phyloP scores from a whole-genome alignment of 2,113 vertebrate genomes.

The Antigone vipio region DNA sequence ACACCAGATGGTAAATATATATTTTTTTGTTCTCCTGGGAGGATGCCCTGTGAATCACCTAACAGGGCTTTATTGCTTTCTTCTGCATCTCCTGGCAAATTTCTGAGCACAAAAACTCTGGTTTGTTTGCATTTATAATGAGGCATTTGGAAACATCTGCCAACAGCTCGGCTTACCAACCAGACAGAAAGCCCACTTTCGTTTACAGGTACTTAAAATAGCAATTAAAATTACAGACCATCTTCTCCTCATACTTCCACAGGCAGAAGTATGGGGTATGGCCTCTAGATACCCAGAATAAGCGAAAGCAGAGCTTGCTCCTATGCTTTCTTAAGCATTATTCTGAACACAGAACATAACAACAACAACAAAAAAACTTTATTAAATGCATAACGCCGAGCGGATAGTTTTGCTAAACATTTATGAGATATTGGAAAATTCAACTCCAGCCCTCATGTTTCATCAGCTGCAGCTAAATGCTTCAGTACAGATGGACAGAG shows the following conservation, averaged over 20 bases:
- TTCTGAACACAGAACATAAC: background rate
- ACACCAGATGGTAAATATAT: constrained; percentile 30
- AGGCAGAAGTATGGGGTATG: background rate
- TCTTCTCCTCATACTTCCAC: background rate
- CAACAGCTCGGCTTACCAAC: background rate
- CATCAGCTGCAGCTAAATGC: background rate
- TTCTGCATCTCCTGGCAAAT: constrained; percentile 35
- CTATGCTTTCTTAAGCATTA: background rate
- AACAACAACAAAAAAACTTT: background rate
- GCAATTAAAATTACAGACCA: background rate
- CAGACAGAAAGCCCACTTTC: background rate
- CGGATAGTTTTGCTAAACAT: background rate
- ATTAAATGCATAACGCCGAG: background rate
- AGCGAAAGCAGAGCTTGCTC: background rate
- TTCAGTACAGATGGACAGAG: background rate
- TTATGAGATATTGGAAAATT: constrained; percentile 38
- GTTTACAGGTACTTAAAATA: background rate
- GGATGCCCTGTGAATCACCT: constrained; percentile 29
- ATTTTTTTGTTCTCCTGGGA: background rate
- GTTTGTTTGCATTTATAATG: constrained; percentile 7
- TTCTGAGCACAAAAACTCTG: background rate
- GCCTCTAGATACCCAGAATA: background rate
- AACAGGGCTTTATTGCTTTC: constrained; percentile 37
- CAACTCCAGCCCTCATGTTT: background rate
- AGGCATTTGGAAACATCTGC: constrained; percentile 23